Percentiles rank a stretch among this genome's conserved stretches.
Evolutionary conservation across 2,113 vertebrate species (phyloP).

Genomic region (Lagopus muta): DNA sequence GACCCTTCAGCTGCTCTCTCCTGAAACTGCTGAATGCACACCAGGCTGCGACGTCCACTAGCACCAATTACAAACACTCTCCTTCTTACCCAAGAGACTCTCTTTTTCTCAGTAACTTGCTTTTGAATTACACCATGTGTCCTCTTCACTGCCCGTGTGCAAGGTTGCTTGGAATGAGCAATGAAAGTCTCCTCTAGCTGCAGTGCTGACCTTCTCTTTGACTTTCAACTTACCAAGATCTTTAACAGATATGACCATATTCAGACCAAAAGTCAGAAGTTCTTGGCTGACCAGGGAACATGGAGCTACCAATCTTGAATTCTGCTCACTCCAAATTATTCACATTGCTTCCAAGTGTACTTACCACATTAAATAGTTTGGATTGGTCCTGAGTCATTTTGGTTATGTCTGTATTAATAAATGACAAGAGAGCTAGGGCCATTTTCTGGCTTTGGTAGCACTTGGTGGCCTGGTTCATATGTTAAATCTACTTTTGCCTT

Average conservation of each 20-base stretch:
- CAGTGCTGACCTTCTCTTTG: neutral
- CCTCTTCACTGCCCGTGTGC: neutral
- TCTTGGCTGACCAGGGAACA: neutral
- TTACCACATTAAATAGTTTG: neutral
- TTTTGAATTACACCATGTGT: neutral
- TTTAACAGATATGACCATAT: neutral
- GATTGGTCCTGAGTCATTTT: neutral
- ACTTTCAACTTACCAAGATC: neutral
- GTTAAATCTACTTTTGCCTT: neutral
- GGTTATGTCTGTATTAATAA: neutral
- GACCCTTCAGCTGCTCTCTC: conserved; percentile 7
- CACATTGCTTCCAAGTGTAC: neutral
- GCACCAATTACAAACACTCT: neutral
- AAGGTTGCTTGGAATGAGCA: neutral
- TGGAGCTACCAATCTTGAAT: neutral
- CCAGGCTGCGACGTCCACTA: neutral
- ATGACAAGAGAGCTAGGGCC: neutral
- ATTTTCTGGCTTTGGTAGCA: neutral
- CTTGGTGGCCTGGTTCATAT: neutral
- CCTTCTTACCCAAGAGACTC: neutral
- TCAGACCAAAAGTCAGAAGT: neutral
- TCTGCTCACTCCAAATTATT: neutral
- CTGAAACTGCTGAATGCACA: neutral
- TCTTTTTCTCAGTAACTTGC: neutral
- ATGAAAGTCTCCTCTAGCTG: neutral